A percentile compares a stretch with the other conserved stretches of the same genome.
Evolutionary conservation across 2,888 invertebrate species (phyloP).

Genomic region (Epinotia bilunana): DNA sequence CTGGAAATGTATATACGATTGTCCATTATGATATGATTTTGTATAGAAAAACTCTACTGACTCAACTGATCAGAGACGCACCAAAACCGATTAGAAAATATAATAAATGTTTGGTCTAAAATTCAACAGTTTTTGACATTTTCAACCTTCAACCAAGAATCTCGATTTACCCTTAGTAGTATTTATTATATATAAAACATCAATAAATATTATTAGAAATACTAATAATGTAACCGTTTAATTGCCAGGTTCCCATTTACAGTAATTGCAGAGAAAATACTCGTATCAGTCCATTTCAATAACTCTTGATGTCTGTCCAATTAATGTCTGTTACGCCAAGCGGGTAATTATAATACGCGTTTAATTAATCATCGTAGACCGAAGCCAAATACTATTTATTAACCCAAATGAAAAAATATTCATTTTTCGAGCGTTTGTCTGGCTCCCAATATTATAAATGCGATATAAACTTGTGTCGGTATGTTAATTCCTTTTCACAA

Average conservation of each 20-base stretch:
- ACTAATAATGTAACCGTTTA: background rate
- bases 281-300: background rate
- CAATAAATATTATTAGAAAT: too few species aligned
- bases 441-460: background rate
- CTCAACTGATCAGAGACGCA: too few species aligned
- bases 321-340: background rate
- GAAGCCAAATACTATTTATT: background rate
- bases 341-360: background rate
- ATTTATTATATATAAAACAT: too few species aligned
- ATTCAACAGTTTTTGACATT: too few species aligned
- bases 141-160: too few species aligned
- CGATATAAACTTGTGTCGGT: too few species aligned
- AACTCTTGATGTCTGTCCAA: background rate
- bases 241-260: background rate
- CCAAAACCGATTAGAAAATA: too few species aligned
- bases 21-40: background rate
- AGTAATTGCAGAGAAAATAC: background rate
- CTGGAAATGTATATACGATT: background rate
- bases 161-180: too few species aligned
- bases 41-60: too few species aligned
- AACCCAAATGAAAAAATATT: background rate
- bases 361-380: slow-evolving; percentile 1
- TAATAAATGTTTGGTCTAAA: too few species aligned
- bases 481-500: too few species aligned
- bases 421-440: background rate